phyloP scores from a whole-genome alignment of 1,140 invertebrate genomes.

The Brachionus sp. region DNA sequence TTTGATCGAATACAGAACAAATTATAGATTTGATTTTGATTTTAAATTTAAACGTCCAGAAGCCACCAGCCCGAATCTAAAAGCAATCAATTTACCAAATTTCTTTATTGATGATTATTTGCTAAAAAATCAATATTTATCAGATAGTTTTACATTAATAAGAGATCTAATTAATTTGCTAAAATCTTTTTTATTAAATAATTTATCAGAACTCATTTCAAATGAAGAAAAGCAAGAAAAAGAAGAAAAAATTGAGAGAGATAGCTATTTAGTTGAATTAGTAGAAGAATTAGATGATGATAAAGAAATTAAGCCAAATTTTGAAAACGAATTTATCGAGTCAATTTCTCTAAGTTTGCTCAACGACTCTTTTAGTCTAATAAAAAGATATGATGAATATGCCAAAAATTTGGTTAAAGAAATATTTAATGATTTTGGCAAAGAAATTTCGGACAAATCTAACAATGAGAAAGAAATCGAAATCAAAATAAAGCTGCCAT shows the following conservation, averaged over 20 bases:
- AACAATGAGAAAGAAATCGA: not conserved
- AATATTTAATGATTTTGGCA: conserved; percentile 9
- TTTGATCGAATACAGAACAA: not conserved
- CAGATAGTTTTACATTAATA: not conserved
- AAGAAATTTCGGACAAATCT: not conserved
- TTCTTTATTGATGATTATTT: not conserved
- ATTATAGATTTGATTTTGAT: not conserved
- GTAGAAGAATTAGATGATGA: not conserved
- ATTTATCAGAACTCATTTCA: not conserved
- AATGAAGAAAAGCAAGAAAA: not conserved
- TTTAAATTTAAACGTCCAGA: not conserved
- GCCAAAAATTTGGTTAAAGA: not conserved
- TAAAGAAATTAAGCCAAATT: not conserved
- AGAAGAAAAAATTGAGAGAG: not conserved
- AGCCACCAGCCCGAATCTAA: not conserved
- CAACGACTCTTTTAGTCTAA: not conserved
- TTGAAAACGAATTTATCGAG: not conserved
- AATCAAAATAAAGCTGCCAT: not conserved
- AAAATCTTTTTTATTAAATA: not conserved
- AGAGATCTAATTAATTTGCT: not conserved
- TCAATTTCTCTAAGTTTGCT: not conserved
- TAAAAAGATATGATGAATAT: not conserved
- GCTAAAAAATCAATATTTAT: not conserved
- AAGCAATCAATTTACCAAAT: not conserved
- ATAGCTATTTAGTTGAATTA: conserved; percentile 7